phyloP scores from a whole-genome alignment of 2,113 vertebrate genomes.

The Gorilla gorilla region DNA sequence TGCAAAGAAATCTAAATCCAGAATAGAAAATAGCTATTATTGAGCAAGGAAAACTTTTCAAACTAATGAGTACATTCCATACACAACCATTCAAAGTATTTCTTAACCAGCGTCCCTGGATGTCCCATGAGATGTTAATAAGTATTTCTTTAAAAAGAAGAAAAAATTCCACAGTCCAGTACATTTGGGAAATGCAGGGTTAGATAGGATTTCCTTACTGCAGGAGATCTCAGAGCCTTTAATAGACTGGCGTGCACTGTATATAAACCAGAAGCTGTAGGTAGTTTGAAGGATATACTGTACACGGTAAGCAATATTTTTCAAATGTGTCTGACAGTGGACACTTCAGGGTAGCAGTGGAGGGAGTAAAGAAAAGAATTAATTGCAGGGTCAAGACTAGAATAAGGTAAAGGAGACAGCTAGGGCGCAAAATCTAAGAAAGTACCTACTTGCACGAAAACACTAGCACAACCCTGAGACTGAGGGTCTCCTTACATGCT shows the following conservation, averaged over 20 bases:
- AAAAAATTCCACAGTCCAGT: neutral
- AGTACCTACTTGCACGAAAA: neutral
- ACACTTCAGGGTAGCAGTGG: neutral
- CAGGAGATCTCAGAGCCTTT: neutral
- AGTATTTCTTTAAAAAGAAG: neutral
- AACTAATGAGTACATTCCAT: neutral
- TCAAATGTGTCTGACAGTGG: neutral
- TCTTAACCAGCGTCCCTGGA: neutral
- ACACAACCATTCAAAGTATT: neutral
- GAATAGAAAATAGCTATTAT: neutral
- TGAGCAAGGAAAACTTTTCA: slow-evolving; percentile 4
- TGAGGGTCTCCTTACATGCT: neutral
- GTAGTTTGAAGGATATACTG: neutral
- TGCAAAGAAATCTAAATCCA: neutral
- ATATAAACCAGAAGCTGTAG: neutral
- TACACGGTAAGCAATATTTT: neutral
- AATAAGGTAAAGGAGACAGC: neutral
- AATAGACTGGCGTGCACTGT: neutral
- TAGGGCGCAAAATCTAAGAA: neutral
- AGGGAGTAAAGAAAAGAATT: neutral
- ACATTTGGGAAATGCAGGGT: neutral
- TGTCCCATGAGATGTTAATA: neutral
- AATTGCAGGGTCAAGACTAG: neutral
- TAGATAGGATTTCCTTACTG: neutral
- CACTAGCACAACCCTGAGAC: neutral